phyloP scores from a whole-genome alignment of 2,113 vertebrate species.

The Elgaria multicarinata region DNA sequence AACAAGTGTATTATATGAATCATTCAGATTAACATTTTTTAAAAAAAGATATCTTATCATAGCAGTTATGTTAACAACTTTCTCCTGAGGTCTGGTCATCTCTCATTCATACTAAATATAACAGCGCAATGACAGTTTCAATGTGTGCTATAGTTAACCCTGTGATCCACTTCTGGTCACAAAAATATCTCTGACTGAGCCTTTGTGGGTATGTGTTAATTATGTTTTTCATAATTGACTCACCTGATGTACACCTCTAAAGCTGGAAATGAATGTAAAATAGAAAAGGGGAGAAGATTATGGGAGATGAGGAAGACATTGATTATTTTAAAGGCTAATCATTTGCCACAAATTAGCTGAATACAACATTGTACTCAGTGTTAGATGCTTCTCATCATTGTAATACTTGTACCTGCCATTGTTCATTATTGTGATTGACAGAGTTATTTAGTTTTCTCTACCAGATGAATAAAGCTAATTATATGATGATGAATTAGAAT shows the following conservation, averaged over 20 bases:
- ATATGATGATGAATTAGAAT: not conserved
- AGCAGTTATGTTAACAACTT: not conserved
- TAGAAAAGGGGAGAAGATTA: not conserved
- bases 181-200: conserved; percentile 49
- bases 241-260: conserved; percentile 38
- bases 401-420: conserved; percentile 4
- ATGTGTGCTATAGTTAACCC: not conserved
- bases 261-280: conserved; percentile 33
- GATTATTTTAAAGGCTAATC: conserved; percentile 43
- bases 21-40: not conserved
- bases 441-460: conserved; percentile 9
- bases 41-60: not conserved
- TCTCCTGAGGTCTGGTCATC: not conserved
- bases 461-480: conserved; percentile 19
- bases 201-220: conserved; percentile 39
- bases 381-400: conserved; percentile 17
- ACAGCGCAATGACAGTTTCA: not conserved
- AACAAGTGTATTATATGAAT: not conserved
- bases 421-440: conserved; percentile 31
- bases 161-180: conserved; percentile 5
- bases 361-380: not conserved
- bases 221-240: conserved; percentile 19
- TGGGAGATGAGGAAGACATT: conserved; percentile 29
- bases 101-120: conserved; percentile 9
- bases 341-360: conserved; percentile 1